Evolutionary conservation across 2,888 invertebrate genomes (phyloP), one percentile per base, ranked within the genome.

Genomic region (Volucella inanis): DNA sequence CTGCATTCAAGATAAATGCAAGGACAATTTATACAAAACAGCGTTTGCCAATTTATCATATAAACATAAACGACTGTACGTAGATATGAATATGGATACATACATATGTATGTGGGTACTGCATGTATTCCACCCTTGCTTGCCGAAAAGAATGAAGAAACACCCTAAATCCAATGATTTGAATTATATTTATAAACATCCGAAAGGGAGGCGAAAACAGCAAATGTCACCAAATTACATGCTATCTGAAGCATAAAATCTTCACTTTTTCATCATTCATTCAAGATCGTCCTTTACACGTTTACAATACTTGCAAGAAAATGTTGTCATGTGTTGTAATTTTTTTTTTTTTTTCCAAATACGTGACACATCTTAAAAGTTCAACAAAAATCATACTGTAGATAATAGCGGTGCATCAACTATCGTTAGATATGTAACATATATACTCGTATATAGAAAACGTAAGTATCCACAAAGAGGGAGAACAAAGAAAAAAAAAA

Each of bases 221-320:
- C 65, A 54, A 71, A 77, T 71, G 81, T 71, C 77, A 82, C 77
- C 65, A 59, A 82, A 77, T 77, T 71, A 82, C 71, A 65, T 77
- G 81, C 57, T 49, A 59, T 43, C 65, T 49, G 49, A 65, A 81
- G 76, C 76, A 77, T 71, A 65, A 59, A 71, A 81, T 81, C 70
- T 81, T 76, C 70, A 65, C 64, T 65, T 75, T 59, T 64, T 49
- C 47, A 55, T 47, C 39, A 50, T 11, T 22, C 41, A 41, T 11
- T 22, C 64, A 71, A 41, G 71, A 41, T 55, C 59, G 80, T 8
- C 12, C 39, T 45, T 41, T 8, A 0, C 12, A 31, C 1, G 9
- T 18, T 59, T 59, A 39, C n/a, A n/a, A n/a, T n/a, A n/a, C 18
- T 22, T 1, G 22, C 12, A 12, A 38, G 0, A 18, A 55, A 9